Evolutionary conservation across 2,797 vertebrate genomes (phyloP), one percentile per base, ranked within the genome.

Genomic region (Vespertilio murinus): DNA sequence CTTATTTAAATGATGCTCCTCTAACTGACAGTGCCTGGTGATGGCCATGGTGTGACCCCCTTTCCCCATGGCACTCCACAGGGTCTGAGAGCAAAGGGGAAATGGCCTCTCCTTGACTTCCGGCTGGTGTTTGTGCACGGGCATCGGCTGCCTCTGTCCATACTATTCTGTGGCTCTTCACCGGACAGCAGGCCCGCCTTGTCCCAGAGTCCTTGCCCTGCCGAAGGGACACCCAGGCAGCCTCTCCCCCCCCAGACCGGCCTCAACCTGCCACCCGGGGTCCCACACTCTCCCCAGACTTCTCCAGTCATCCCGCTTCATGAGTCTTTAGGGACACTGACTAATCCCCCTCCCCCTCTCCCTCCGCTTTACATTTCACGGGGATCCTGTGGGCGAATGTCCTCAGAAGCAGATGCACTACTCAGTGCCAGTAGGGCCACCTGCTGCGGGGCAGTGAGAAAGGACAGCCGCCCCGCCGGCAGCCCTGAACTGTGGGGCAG

Each of bases 11-110:
- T 14, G n/a, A 28, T 14, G 40, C 25, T 56, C 42, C 49, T 8
- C 0, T 59, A 75, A 18, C 49, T 71, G 61, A 52, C 42, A 47
- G 1, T 3, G 18, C 40, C 35, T 6, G 3, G 11, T 11, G 28
- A 20, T 33, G 6, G 42, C 5, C 9, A 8, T 25, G 1, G 2
- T 5, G 2, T 47, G 25, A 17, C 45, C 12, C 2, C 38, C 30
- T 42, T 70, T 59, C 25, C 6, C 33, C 17, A 25, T 45, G 7
- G 2, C 30, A 47, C 54, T 79, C 83, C 75, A 73, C 18, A 90
- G 70, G 22, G 22, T 38, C 85, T 42, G 87, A 92, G 54, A 79
- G 86, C 40, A 65, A 84, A 86, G 47, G 65, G 16, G 23, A n/a
- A 78, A 25, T 74, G 67, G 16, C 35, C 18, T 35, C 59, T 69